A percentile compares a stretch with the other conserved stretches of the same genome.
phyloP scores from a whole-genome alignment of 2,888 invertebrate species.

The Megastigmus dorsalis region DNA sequence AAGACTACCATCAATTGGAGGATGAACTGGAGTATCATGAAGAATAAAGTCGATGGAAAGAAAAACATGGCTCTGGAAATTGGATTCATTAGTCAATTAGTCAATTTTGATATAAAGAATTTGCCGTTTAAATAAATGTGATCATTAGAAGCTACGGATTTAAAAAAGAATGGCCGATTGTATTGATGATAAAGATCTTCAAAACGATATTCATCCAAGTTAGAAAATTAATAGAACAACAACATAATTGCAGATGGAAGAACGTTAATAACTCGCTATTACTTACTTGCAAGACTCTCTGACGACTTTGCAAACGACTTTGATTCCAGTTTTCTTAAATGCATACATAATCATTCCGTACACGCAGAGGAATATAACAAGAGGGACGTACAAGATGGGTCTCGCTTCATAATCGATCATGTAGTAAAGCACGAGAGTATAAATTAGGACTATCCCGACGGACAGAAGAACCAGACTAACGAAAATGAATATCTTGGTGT shows the following conservation, averaged over 20 bases:
- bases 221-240: too few species aligned
- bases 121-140: neutral
- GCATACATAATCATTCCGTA: conserved; percentile 4
- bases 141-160: neutral
- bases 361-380: neutral
- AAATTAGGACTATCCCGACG: too few species aligned
- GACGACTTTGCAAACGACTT: conserved; percentile 26
- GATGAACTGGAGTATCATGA: conserved; percentile 8
- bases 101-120: too few species aligned
- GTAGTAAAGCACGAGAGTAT: too few species aligned
- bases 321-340: conserved; percentile 6
- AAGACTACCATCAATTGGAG: neutral
- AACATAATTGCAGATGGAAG: too few species aligned
- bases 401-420: too few species aligned
- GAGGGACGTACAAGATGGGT: neutral
- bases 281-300: conserved; percentile 40
- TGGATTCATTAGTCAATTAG: too few species aligned
- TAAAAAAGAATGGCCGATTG: neutral
- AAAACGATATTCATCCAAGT: too few species aligned
- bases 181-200: neutral
- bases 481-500: too few species aligned
- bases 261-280: too few species aligned
- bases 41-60: conserved; percentile 27
- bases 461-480: too few species aligned
- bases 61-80: conserved; percentile 45